These are phyloP conservation scores for Mola mola DNA, from an alignment of 2,113 vertebrate species.

Conservation along the genomic window DNA sequence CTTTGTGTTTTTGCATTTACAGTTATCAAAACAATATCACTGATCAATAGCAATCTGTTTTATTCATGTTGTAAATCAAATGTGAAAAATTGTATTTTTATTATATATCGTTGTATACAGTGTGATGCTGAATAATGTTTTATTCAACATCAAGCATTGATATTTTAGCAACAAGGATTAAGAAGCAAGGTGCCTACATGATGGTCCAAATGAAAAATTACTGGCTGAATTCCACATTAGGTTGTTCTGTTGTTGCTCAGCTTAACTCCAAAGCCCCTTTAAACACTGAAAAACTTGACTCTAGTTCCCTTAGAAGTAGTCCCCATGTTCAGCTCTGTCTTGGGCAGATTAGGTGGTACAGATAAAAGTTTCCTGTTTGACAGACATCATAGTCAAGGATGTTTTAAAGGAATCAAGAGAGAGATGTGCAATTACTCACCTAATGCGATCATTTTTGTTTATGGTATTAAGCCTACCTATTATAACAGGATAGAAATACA, in stretches of 20 bases:
- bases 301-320: not conserved
- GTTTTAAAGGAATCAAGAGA: no score
- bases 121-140: no score
- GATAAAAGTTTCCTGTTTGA: no score
- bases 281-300: not conserved
- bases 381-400: no score
- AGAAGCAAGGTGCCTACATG: not conserved
- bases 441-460: not conserved
- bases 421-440: not conserved
- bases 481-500: slow-evolving; percentile 6
- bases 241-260: not conserved
- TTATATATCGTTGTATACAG: no score
- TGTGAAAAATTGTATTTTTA: no score
- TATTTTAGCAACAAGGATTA: not conserved
- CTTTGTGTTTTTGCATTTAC: not conserved
- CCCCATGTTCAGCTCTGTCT: not conserved
- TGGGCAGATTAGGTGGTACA: no score
- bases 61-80: slow-evolving; percentile 34
- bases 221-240: not conserved
- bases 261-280: not conserved
- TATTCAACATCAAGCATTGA: no score
- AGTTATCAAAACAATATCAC: not conserved
- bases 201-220: not conserved
- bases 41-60: slow-evolving; percentile 3
- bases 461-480: not conserved